phyloP scores from a whole-genome alignment of 2,888 invertebrate species.

The Ennomos erosarius region DNA sequence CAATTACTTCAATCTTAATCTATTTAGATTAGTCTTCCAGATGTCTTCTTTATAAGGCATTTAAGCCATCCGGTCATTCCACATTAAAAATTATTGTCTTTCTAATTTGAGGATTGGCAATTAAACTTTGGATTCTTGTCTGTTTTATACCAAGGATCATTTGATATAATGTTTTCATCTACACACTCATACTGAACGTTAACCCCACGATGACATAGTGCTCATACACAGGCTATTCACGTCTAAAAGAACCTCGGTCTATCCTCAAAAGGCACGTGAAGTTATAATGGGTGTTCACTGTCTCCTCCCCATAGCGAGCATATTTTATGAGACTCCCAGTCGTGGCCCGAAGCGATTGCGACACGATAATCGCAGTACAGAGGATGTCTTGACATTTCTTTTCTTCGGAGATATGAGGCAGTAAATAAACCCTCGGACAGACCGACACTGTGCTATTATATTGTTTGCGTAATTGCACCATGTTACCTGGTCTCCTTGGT shows the following conservation, averaged over 20 bases:
- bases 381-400: slow-evolving; percentile 67
- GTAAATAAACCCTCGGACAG: slow-evolving; percentile 62
- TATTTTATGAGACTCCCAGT: slow-evolving; percentile 55
- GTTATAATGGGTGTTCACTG: slow-evolving; percentile 56
- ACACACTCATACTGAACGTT: not conserved
- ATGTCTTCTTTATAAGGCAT: too few relatives aligned
- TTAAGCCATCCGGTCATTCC: too few relatives aligned
- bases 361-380: slow-evolving; percentile 67
- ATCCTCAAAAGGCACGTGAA: slow-evolving; percentile 46
- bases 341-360: slow-evolving; percentile 60
- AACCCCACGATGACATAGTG: slow-evolving; percentile 7
- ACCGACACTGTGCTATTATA: slow-evolving; percentile 74
- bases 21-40: too few relatives aligned
- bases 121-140: too few relatives aligned
- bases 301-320: slow-evolving; percentile 54
- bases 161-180: not conserved
- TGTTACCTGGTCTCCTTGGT: slow-evolving; percentile 42
- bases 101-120: too few relatives aligned
- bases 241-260: slow-evolving; percentile 21
- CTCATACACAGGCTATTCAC: slow-evolving; percentile 21
- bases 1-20: too few relatives aligned
- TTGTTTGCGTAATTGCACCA: slow-evolving; percentile 77
- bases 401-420: slow-evolving; percentile 57
- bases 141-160: too few relatives aligned
- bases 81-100: too few relatives aligned